Evolutionary conservation across 2,888 invertebrate species (phyloP).

Genomic region (Ligdia adustata): DNA sequence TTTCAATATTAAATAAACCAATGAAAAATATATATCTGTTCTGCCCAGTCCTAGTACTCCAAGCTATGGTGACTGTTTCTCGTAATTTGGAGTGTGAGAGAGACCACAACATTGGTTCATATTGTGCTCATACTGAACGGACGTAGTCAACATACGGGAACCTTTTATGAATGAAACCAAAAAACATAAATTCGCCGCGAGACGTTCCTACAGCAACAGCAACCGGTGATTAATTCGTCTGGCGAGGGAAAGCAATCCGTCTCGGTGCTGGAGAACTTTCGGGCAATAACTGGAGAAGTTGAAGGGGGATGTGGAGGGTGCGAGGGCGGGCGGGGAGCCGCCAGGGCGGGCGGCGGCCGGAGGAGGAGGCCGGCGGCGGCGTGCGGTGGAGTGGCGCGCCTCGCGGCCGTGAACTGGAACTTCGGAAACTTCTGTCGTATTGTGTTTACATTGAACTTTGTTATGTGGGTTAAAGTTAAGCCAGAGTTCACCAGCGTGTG

Average conservation of each 20-base stretch:
- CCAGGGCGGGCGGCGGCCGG: constrained; percentile 29
- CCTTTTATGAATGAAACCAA: constrained; percentile 12
- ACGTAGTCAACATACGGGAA: background rate
- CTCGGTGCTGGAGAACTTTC: constrained; percentile 35
- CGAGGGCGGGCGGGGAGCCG: constrained; percentile 37
- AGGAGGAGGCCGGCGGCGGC: constrained; percentile 36
- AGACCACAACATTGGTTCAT: too few relatives aligned
- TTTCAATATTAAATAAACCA: too few relatives aligned
- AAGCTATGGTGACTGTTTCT: too few relatives aligned
- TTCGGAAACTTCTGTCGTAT: constrained; percentile 80
- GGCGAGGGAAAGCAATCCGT: constrained; percentile 38
- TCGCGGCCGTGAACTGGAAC: constrained; percentile 82
- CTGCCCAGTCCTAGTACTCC: too few relatives aligned
- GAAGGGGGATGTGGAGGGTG: constrained; percentile 24
- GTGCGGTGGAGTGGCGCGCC: constrained; percentile 47
- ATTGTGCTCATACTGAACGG: too few relatives aligned
- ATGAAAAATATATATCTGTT: too few relatives aligned
- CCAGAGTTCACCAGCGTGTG: constrained; percentile 80
- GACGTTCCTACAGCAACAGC: constrained; percentile 14
- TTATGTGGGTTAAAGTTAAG: constrained; percentile 84
- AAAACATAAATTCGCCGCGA: constrained; percentile 6
- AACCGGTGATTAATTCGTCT: constrained; percentile 33
- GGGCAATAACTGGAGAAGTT: constrained; percentile 31
- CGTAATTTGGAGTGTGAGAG: too few relatives aligned
- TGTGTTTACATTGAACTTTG: constrained; percentile 84